These are phyloP conservation scores for Neodiprion lecontei DNA, from an alignment of 1,140 invertebrate species.

Conservation along the genomic window DNA sequence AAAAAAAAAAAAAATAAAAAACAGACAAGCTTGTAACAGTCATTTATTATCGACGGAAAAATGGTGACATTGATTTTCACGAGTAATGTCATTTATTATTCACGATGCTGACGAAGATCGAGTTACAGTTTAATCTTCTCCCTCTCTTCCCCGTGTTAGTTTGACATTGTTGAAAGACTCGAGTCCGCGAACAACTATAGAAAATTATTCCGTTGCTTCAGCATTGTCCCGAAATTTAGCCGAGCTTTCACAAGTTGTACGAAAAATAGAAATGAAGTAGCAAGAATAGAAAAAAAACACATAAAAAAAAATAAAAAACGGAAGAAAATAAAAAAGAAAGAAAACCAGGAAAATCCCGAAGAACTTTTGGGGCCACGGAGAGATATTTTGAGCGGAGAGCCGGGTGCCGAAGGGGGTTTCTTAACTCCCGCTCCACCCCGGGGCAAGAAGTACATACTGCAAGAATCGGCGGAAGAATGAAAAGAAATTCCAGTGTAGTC, in stretches of 20 bases:
- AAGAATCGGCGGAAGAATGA: neutral
- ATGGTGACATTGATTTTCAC: too few relatives aligned
- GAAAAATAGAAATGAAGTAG: neutral
- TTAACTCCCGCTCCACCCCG: too few relatives aligned
- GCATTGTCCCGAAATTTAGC: neutral
- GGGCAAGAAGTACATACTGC: neutral
- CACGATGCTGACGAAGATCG: too few relatives aligned
- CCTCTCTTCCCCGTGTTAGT: too few relatives aligned
- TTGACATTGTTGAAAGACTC: neutral
- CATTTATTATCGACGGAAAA: too few relatives aligned
- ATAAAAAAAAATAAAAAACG: neutral
- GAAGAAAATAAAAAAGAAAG: neutral
- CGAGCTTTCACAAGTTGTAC: neutral
- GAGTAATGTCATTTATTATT: too few relatives aligned
- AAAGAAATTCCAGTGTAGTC: slow-evolving; percentile 4
- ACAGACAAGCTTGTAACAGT: too few relatives aligned
- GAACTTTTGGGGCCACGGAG: too few relatives aligned
- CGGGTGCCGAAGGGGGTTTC: too few relatives aligned
- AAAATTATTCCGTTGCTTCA: neutral
- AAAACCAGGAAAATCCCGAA: neutral
- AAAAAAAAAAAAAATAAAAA: too few relatives aligned
- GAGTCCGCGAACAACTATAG: neutral
- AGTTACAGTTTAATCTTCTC: too few relatives aligned
- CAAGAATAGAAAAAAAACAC: neutral
- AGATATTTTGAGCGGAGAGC: too few relatives aligned